A percentile compares a stretch with the other conserved stretches of the same genome.
These are phyloP conservation scores for Actinernus sp. DNA, from an alignment of 92 coral and sea anemone species.

Conservation along the genomic window DNA sequence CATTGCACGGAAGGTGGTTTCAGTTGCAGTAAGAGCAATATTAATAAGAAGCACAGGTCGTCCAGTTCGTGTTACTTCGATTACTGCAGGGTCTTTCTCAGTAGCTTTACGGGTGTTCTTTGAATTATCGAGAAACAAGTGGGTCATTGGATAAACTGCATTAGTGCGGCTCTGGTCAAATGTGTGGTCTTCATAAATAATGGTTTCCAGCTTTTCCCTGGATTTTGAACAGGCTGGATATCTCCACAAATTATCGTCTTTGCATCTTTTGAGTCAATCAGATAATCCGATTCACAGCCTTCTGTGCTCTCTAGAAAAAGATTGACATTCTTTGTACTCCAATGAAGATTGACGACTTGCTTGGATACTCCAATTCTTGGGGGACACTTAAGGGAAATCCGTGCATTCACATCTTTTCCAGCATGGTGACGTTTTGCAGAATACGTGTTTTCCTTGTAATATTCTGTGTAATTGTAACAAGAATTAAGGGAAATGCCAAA, in stretches of 20 bases:
- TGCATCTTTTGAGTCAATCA: constrained; percentile 46
- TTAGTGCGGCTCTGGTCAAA: constrained; percentile 41
- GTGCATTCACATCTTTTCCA: constrained; percentile 25
- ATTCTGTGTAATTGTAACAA: constrained; percentile 30
- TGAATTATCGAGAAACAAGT: constrained; percentile 28
- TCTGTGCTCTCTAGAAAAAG: constrained; percentile 22
- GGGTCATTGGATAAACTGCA: constrained; percentile 47
- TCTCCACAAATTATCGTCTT: constrained; percentile 5
- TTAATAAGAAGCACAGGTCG: constrained; percentile 43
- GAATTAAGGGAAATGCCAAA: constrained; percentile 35
- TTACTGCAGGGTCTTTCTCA: too few species aligned
- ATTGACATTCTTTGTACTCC: constrained; percentile 35
- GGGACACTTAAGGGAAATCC: constrained; percentile 29
- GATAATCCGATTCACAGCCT: not conserved
- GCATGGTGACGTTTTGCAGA: constrained; percentile 42
- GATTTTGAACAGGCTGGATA: not conserved
- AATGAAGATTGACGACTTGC: constrained; percentile 34
- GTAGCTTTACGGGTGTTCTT: not conserved
- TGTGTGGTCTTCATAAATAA: constrained; percentile 58
- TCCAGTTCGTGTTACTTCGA: constrained; percentile 45
- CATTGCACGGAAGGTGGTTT: constrained; percentile 55
- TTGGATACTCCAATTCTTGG: constrained; percentile 14
- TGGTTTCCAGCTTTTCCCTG: too few species aligned
- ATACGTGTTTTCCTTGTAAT: constrained; percentile 9
- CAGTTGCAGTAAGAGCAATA: constrained; percentile 33